Conservation (phyloP, 2,797 vertebrate species). For the Triplophysa bombifrons region DNA sequence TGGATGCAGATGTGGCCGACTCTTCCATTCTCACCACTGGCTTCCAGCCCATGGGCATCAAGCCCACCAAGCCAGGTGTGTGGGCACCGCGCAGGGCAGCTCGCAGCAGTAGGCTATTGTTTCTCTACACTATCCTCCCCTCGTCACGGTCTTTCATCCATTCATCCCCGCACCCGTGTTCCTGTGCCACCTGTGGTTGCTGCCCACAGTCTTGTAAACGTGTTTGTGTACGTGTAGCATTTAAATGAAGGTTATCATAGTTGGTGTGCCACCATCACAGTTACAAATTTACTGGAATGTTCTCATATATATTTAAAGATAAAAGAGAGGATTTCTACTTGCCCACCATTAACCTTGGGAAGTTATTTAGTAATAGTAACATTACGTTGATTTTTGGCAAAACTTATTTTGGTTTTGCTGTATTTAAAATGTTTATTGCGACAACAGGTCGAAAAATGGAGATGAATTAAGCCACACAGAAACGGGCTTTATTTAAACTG, state of each 20-base stretch:
- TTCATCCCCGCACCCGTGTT: slow-evolving; percentile 33
- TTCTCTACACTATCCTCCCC: slow-evolving; percentile 70
- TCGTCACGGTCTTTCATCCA: slow-evolving; percentile 45
- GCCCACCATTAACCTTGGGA: slow-evolving; percentile 32
- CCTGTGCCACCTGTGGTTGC: slow-evolving; percentile 34
- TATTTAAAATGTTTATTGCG: slow-evolving; percentile 36
- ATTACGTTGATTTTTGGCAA: slow-evolving; percentile 17
- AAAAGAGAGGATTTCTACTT: slow-evolving; percentile 1
- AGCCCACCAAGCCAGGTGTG: slow-evolving; percentile 98
- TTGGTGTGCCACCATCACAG: slow-evolving; percentile 21
- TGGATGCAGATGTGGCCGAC: slow-evolving; percentile 94
- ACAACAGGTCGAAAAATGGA: slow-evolving; percentile 11
- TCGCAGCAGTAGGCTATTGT: slow-evolving; percentile 81
- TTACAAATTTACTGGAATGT: not conserved
- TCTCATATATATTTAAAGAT: slow-evolving; percentile 11
- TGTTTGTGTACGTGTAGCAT: slow-evolving; percentile 41
- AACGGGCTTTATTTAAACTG: slow-evolving; percentile 40
- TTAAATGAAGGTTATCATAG: slow-evolving; percentile 6
- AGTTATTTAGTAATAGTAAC: slow-evolving; percentile 33
- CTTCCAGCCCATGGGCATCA: slow-evolving; percentile 98
- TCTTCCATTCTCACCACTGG: slow-evolving; percentile 98
- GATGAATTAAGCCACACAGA: slow-evolving; percentile 19
- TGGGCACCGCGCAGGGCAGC: slow-evolving; percentile 73
- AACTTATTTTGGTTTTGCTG: slow-evolving; percentile 39
- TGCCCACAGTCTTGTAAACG: not conserved